Base-by-base conservation (phyloP, 2,113 vertebrate species). In the Origma solitaria region DNA sequence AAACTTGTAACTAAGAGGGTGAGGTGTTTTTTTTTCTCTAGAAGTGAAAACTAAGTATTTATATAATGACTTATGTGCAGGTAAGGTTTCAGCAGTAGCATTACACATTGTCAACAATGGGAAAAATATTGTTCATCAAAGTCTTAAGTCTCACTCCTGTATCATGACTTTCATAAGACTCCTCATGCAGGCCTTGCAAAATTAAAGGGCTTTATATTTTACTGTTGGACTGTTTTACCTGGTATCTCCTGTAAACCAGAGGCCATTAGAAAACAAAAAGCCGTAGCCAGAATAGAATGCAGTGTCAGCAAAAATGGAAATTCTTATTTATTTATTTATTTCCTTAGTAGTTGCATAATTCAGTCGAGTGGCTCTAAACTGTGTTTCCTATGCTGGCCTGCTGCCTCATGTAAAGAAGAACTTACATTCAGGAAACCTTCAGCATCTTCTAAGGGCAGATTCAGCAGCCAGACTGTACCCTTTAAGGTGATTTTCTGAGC, bases 381-480 rank as follows among this genome's bases (percentile, higher is more conserved):
- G 5, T 11, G 14, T 47, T 82, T 86, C 50, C 10, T n/a, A 1
- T 40, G 30, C 35, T 51, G 37, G 16, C 14, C 33, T 1, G 0
- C 38, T 79, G 10, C 14, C 9, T 93, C 33, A 10, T 6, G 3
- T 23, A 37, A 76, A 83, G 25, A 71, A 8, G 10, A 49, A 27
- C 11, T 50, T 51, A 21, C 3, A 7, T 18, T 62, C 35, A 65
- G 45, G 16, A 92, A 86, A 31, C 5, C 1, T 75, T 42, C 23
- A 75, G 3, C 14, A 9, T 56, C 28, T 53, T 56, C 51, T 70
- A 44, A 1, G 4, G 28, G 27, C 15, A 78, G 40, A 23, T 75
- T 75, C 37, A 66, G 42, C 27, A 20, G 7, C 10, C 21, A 49
- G 42, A 10, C 27, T 57, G 15, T 21, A 31, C 15, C 8, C 35